Evolutionary conservation across 2,797 vertebrate genomes (phyloP).

Genomic region (Rhinoraja longicauda): DNA sequence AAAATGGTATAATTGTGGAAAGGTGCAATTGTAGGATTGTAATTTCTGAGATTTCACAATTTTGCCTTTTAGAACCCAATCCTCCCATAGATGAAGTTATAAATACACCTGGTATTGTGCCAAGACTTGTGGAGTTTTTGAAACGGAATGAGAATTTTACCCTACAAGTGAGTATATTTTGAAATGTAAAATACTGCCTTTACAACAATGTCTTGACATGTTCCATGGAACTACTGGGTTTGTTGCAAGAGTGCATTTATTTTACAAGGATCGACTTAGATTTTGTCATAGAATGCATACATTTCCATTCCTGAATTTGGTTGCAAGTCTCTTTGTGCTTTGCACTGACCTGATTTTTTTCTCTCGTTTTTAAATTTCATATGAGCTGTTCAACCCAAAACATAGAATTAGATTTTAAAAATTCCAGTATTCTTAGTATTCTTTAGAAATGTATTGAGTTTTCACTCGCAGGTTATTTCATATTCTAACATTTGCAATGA

Average conservation of each 20-base stretch:
- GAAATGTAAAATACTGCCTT: neutral
- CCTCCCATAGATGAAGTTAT: conserved; percentile 89
- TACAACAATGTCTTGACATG: neutral
- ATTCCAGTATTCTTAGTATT: neutral
- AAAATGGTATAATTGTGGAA: neutral
- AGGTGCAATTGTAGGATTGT: neutral
- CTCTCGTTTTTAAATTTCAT: neutral
- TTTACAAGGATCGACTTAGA: neutral
- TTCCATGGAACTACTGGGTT: neutral
- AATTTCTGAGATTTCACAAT: neutral
- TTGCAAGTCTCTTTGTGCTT: neutral
- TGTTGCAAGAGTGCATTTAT: neutral
- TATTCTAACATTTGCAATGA: neutral
- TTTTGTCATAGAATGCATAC: neutral
- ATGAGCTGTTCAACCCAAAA: neutral
- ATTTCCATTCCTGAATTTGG: neutral
- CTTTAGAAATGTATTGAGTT: neutral
- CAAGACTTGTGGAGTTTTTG: conserved; percentile 85
- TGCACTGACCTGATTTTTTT: neutral
- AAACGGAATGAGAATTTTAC: conserved; percentile 91
- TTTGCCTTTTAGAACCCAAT: conserved; percentile 70
- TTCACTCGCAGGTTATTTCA: neutral
- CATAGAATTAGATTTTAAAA: neutral
- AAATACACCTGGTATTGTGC: conserved; percentile 76
- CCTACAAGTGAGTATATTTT: conserved; percentile 70